These are phyloP conservation scores for Drosophila dunni DNA, from an alignment of 1,140 invertebrate species.

Conservation along the genomic window DNA sequence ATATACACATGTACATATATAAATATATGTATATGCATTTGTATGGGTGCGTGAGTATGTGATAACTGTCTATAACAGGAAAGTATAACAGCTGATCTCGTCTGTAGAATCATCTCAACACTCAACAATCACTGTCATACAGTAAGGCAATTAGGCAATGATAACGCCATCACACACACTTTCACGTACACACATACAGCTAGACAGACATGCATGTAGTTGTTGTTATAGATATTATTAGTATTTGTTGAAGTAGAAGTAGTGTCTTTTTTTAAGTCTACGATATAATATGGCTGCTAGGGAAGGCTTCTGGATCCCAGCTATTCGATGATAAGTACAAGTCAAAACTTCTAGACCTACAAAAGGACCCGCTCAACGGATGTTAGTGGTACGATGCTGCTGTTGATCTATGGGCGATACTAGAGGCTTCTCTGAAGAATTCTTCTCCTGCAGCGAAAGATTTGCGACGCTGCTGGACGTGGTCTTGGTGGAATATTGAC, in stretches of 20 bases:
- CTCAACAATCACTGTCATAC: not conserved
- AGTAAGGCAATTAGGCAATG: slow-evolving; percentile 6
- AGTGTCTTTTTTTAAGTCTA: slow-evolving; percentile 50
- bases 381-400: slow-evolving; percentile 59
- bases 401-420: slow-evolving; percentile 37
- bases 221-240: slow-evolving; percentile 24
- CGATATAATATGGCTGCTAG: slow-evolving; percentile 55
- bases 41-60: slow-evolving; percentile 29
- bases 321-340: slow-evolving; percentile 67
- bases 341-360: slow-evolving; percentile 6
- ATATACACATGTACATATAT: slow-evolving; percentile 3
- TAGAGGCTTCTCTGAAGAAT: slow-evolving; percentile 66
- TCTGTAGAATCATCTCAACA: slow-evolving; percentile 17
- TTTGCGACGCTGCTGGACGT: slow-evolving; percentile 80
- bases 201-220: slow-evolving; percentile 45
- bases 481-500: slow-evolving; percentile 81
- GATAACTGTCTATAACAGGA: slow-evolving; percentile 2
- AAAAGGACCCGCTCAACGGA: slow-evolving; percentile 46
- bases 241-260: slow-evolving; percentile 7
- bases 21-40: slow-evolving; percentile 7
- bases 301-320: slow-evolving; percentile 27
- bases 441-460: slow-evolving; percentile 72
- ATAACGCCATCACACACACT: slow-evolving; percentile 3
- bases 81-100: slow-evolving; percentile 3
- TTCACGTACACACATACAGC: not conserved